Base-by-base conservation (phyloP, 2,797 vertebrate species). In the Falco cherrug region DNA sequence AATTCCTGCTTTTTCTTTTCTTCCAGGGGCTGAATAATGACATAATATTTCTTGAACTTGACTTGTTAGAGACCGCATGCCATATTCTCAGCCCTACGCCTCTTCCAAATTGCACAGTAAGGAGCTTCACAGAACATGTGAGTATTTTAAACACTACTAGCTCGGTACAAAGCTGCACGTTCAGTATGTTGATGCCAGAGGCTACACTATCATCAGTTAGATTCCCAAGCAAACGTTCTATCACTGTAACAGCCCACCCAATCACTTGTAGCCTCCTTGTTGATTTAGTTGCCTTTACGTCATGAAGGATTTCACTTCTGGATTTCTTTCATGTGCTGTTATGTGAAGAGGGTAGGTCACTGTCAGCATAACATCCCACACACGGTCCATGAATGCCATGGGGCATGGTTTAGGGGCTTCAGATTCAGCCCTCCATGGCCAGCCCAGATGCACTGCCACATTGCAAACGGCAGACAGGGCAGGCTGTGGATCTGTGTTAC, bases 61-160 rank as follows among this genome's bases (percentile, higher is more conserved):
- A 98, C 29, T 95, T 98, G 6, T 33, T 98, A 79, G 98, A 98
- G 91, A 98, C 98, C 28, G 61, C 0, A 0, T 98, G 98, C 84
- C 96, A 94, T 9, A 60, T 90, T 6, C 65, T 96, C 50, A 98
- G 94, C 87, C 97, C 98, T 57, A 95, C 65, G 0, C 97, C 97
- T 18, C 19, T 91, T 70, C 91, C 8, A 47, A 97, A 98, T 29
- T 98, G 98, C 78, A 56, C 96, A 13, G 95, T 98, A 71, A 97
- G 98, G 75, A 70, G 48, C 60, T 31, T 88, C 53, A 1, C 0
- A 3, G 8, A 98, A 8, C 98, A 98, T 9, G 98, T 98, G 96
- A 98, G 98, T 97, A 59, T 29, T 73, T 71, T 48, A 59, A 71
- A 43, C 37, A 15, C 4, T 7, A 22, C 31, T 22, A 65, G 39